Evolutionary conservation across 2,797 vertebrate species (phyloP).

Genomic region (Pogoniulus pusillus): DNA sequence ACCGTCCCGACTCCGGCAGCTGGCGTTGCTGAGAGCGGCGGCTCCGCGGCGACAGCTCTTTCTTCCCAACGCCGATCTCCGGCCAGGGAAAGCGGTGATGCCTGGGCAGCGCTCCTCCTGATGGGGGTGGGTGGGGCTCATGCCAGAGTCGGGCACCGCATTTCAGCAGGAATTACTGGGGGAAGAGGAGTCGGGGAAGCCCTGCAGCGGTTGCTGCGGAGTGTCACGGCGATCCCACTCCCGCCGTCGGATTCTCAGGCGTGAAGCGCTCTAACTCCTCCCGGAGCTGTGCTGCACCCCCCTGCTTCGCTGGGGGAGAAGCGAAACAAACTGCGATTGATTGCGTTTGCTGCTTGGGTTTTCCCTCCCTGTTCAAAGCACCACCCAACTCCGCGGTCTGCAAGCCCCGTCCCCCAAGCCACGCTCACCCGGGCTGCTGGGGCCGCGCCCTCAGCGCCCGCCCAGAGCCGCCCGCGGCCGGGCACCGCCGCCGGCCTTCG

Average conservation of each 20-base stretch:
- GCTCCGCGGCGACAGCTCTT: background rate
- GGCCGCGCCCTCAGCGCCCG: background rate
- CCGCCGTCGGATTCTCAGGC: background rate
- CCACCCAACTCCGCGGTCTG: background rate
- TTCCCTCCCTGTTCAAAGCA: background rate
- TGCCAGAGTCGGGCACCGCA: constrained; percentile 24
- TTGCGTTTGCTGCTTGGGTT: too few relatives aligned
- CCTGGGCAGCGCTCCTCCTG: constrained; percentile 1
- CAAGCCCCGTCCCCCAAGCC: background rate
- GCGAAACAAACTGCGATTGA: background rate
- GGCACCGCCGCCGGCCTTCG: background rate
- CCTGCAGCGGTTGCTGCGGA: background rate
- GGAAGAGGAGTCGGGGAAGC: background rate
- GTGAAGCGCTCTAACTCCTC: background rate
- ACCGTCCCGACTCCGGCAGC: background rate
- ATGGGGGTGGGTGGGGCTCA: background rate
- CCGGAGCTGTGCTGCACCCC: background rate
- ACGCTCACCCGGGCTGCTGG: background rate
- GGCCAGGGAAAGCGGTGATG: background rate
- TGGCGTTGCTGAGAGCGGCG: background rate
- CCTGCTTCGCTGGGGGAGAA: background rate
- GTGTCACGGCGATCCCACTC: background rate
- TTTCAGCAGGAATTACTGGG: background rate
- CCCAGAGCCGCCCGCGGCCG: background rate
- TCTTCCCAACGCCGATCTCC: background rate